phyloP scores from a whole-genome alignment of 2,113 vertebrate genomes.

The Anhinga anhinga region DNA sequence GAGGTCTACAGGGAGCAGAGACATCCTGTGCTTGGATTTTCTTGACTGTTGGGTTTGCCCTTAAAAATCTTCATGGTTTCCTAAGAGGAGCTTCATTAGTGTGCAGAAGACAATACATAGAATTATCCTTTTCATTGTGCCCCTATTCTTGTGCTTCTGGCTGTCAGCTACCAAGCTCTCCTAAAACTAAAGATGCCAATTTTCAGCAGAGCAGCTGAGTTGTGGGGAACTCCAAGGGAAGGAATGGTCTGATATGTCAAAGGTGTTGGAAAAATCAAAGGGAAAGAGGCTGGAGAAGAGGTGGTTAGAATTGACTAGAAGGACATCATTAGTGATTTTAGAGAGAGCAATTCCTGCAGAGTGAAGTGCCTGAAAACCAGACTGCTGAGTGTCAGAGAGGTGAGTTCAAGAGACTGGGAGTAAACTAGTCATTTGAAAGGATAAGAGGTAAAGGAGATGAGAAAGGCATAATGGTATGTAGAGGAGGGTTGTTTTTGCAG shows the following conservation, averaged over 20 bases:
- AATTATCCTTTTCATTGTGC: constrained; percentile 28
- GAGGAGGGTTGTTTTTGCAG: constrained; percentile 48
- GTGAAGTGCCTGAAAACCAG: constrained; percentile 69
- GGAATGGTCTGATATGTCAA: constrained; percentile 14
- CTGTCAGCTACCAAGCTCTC: background rate
- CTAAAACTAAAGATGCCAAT: background rate
- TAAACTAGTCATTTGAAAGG: constrained; percentile 61
- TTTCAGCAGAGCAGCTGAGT: background rate
- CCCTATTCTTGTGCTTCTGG: background rate
- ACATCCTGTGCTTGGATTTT: background rate
- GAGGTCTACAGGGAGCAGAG: background rate
- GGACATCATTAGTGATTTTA: constrained; percentile 65
- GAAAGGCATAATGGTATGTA: constrained; percentile 53
- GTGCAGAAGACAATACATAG: constrained; percentile 8
- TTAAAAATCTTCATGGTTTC: background rate
- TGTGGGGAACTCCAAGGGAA: background rate
- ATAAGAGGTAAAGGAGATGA: constrained; percentile 57
- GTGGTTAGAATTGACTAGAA: constrained; percentile 47
- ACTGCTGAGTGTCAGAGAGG: constrained; percentile 57
- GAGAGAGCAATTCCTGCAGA: constrained; percentile 53
- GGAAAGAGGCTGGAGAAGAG: constrained; percentile 42
- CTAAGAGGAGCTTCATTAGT: background rate
- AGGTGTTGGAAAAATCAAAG: constrained; percentile 59
- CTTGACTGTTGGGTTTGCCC: background rate
- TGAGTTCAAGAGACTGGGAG: constrained; percentile 62